These are phyloP conservation scores for Ramphastos sulfuratus DNA, from an alignment of 2,113 vertebrate species.

Conservation along the genomic window DNA sequence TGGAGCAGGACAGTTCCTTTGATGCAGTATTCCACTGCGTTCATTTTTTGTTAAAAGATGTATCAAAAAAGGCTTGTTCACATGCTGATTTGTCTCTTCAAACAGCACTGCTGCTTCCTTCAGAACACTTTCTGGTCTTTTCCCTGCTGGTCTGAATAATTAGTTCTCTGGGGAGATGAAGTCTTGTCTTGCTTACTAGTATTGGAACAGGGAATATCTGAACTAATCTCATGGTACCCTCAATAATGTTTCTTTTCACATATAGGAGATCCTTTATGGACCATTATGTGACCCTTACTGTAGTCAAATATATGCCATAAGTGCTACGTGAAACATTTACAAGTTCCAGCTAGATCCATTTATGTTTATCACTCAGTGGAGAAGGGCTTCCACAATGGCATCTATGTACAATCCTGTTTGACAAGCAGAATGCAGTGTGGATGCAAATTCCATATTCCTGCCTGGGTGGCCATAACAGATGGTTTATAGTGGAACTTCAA, in stretches of 20 bases:
- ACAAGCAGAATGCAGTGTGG: not conserved
- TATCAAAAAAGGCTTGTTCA: not conserved
- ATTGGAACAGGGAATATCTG: slow-evolving; percentile 3
- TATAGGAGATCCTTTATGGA: not conserved
- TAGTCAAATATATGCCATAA: not conserved
- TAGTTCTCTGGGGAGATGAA: slow-evolving; percentile 60
- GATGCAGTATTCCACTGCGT: not conserved
- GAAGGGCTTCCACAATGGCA: not conserved
- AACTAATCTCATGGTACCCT: slow-evolving; percentile 14
- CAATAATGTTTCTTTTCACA: slow-evolving; percentile 14
- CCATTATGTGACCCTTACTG: not conserved
- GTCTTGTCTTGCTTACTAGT: slow-evolving; percentile 45
- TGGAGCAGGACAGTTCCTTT: slow-evolving; percentile 5
- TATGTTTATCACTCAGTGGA: not conserved
- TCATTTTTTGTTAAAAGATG: slow-evolving; percentile 21
- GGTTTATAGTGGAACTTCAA: slow-evolving; percentile 17
- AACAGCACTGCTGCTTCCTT: slow-evolving; percentile 26
- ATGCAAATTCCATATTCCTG: not conserved
- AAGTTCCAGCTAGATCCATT: slow-evolving; percentile 3
- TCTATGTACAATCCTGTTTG: not conserved
- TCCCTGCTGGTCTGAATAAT: slow-evolving; percentile 55
- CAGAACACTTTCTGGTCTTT: slow-evolving; percentile 25
- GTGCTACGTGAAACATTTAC: not conserved
- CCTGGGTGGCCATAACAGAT: slow-evolving; percentile 15
- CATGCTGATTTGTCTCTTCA: slow-evolving; percentile 39